Conservation (phyloP, 1,140 invertebrate species). For the Drosophila takahashii region DNA sequence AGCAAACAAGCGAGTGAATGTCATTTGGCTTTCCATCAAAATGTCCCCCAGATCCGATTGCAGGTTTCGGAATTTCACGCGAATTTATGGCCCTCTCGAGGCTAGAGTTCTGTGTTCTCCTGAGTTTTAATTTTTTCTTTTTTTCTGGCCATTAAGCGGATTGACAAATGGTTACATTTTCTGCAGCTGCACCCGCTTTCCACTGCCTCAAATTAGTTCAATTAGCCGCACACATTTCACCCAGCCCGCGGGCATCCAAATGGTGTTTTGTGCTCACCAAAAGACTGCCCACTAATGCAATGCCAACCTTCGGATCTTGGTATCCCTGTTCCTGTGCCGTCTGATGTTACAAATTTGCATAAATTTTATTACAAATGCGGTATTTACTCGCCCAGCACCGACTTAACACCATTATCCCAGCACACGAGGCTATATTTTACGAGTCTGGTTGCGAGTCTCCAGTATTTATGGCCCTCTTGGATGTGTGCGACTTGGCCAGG, state of each 20-base stretch:
- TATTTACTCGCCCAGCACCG: slow-evolving; percentile 41
- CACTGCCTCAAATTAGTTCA: slow-evolving; percentile 49
- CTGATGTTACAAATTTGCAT: slow-evolving; percentile 55
- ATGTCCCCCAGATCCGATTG: slow-evolving; percentile 21
- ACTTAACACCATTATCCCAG: slow-evolving; percentile 31
- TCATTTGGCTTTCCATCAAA: slow-evolving; percentile 31
- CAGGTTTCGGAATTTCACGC: slow-evolving; percentile 16
- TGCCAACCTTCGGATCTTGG: too few relatives aligned
- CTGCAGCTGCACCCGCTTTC: slow-evolving; percentile 50
- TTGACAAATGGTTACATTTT: slow-evolving; percentile 52
- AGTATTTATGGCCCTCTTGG: slow-evolving; percentile 33
- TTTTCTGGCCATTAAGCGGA: slow-evolving; percentile 34
- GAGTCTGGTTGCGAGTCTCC: slow-evolving; percentile 6
- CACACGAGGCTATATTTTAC: slow-evolving; percentile 46
- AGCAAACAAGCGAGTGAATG: slow-evolving; percentile 9
- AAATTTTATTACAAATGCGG: slow-evolving; percentile 57
- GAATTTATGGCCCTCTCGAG: slow-evolving; percentile 29
- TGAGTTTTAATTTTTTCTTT: background rate
- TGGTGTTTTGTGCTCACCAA: slow-evolving; percentile 22
- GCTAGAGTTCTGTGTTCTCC: slow-evolving; percentile 8
- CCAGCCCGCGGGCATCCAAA: slow-evolving; percentile 6
- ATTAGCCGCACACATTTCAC: slow-evolving; percentile 51
- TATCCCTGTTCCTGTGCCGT: background rate
- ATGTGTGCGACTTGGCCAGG: slow-evolving; percentile 3
- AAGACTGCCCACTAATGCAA: slow-evolving; percentile 18